A percentile compares a stretch with the other conserved stretches of the same genome.
Conservation (phyloP, 2,113 vertebrate species). For the Australoheros scitulus region DNA sequence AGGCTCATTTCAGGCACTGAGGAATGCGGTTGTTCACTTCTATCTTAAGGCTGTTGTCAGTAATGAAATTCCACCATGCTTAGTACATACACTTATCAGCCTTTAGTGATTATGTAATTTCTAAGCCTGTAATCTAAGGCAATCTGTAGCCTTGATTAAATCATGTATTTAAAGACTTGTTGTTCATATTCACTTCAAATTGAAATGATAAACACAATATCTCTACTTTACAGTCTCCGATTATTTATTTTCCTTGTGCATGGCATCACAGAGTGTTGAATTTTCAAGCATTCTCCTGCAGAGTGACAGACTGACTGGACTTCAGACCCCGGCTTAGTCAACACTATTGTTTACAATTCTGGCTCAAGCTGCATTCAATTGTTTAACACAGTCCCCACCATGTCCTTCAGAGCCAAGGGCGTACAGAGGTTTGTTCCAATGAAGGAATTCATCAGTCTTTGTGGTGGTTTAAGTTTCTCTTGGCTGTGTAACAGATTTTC, state of each 20-base stretch:
- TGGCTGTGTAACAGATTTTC: not conserved
- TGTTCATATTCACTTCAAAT: not conserved
- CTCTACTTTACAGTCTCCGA: not conserved
- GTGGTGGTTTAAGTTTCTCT: not conserved
- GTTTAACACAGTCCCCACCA: constrained; percentile 32
- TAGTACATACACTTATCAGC: constrained; percentile 44
- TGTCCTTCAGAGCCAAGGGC: constrained; percentile 40
- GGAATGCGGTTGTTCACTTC: constrained; percentile 50
- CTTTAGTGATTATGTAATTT: constrained; percentile 40
- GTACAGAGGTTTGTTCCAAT: constrained; percentile 39
- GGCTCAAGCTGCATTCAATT: constrained; percentile 57
- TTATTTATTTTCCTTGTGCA: not conserved
- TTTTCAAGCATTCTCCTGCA: constrained; percentile 22
- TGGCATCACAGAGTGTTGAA: not conserved
- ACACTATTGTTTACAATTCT: constrained; percentile 65
- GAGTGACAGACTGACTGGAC: constrained; percentile 44
- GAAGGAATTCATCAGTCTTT: constrained; percentile 27
- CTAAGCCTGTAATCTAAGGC: constrained; percentile 25
- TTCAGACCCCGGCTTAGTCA: constrained; percentile 64
- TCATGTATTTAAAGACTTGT: not conserved
- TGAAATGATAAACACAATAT: not conserved
- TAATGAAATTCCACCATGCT: constrained; percentile 40
- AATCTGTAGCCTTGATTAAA: constrained; percentile 20
- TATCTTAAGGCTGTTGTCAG: constrained; percentile 36
- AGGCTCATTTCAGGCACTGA: constrained; percentile 2